These are phyloP conservation scores for Sesamia nonagrioides DNA, from an alignment of 1,140 invertebrate genomes.

Conservation along the genomic window DNA sequence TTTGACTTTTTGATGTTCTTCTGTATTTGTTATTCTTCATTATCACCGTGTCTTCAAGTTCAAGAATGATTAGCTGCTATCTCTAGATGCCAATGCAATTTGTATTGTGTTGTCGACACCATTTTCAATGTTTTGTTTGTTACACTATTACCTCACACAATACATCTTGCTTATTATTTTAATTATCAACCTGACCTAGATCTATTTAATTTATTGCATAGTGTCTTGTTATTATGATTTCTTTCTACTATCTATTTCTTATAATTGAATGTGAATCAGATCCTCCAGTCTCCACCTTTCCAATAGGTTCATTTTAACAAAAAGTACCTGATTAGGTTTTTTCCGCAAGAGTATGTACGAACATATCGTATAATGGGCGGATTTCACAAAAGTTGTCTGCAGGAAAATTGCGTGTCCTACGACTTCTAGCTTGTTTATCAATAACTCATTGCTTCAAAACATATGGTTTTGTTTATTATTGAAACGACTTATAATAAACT, in stretches of 20 bases:
- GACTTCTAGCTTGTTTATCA: no score
- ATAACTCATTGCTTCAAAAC: no score
- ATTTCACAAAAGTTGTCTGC: no score
- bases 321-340: background rate
- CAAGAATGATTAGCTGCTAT: constrained; percentile 83
- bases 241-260: no score
- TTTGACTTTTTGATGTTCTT: constrained; percentile 56
- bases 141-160: constrained; percentile 60
- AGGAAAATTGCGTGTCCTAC: no score
- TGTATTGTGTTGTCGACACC: constrained; percentile 70
- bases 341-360: no score
- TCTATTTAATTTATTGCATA: constrained; percentile 45
- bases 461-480: no score
- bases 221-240: constrained; percentile 40
- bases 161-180: constrained; percentile 69
- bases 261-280: constrained; percentile 1
- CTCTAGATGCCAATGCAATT: constrained; percentile 82
- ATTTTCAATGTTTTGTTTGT: constrained; percentile 60
- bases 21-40: constrained; percentile 60
- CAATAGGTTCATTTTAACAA: background rate
- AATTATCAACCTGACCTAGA: constrained; percentile 34
- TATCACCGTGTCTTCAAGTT: constrained; percentile 54
- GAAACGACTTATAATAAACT: no score
- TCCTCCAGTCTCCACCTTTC: background rate
- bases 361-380: no score